Evolutionary conservation across 2,113 vertebrate species (phyloP), one percentile per base, ranked within the genome.

Genomic region (Atlantisia rogersi): DNA sequence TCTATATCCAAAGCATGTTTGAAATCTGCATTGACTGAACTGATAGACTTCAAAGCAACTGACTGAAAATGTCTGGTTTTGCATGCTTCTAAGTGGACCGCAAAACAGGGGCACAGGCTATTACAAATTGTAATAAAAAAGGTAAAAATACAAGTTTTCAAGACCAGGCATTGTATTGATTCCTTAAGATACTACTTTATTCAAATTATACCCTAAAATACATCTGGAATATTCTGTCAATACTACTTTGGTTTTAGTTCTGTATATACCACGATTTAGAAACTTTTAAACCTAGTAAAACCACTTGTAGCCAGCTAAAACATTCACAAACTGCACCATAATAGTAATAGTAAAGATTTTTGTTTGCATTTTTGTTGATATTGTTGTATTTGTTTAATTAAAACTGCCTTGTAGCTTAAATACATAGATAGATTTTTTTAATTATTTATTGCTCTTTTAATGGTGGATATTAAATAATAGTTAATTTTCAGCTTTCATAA

Each of bases 401-500:
- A 93, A 95, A 79, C 56, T 60, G 40, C 40, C 53, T 31, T 28
- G 42, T 67, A 90, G 62, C 62, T 81, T 59, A 82, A 88, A 22
- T 46, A 37, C 52, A 85, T 82, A 60, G 28, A 48, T 42, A 56
- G 71, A 62, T 52, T 7, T 53, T 82, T 89, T 53, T 63, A 92
- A 53, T 7, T 18, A 80, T 29, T 94, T 31, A 16, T 4, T 28
- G 53, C 29, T 84, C 70, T 92, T 76, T 21, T 73, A 68, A 90
- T 16, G 3, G 32, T 50, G 40, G 9, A 7, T 64, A 83, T 88
- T 86, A 60, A 32, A 21, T 25, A 52, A 73, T 75, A 77, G 28
- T 86, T 89, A 68, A 80, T 90, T 87, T 75, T 16, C 68, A 63
- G 59, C 29, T 90, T 95, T 91, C 88, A 92, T 90, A 88, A 96